A percentile compares a stretch with the other conserved stretches of the same genome.
phyloP scores from a whole-genome alignment of 2,113 vertebrate species.

The Calyptomena viridis region DNA sequence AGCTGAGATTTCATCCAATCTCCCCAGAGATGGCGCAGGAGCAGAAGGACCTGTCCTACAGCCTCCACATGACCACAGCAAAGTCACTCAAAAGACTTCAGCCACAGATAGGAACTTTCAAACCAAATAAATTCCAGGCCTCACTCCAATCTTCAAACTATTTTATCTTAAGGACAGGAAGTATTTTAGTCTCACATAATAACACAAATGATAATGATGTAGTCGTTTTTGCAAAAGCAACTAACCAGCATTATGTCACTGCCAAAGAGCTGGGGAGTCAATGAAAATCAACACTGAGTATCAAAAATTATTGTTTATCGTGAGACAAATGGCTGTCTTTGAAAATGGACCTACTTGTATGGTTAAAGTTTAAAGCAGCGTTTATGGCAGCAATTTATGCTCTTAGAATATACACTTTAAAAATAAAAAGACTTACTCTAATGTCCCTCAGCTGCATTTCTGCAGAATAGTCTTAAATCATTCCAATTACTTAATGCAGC shows the following conservation, averaged over 20 bases:
- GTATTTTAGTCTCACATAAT: constrained; percentile 30
- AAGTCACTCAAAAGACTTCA: not conserved
- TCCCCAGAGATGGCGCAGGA: not conserved
- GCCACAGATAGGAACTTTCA: not conserved
- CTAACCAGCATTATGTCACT: constrained; percentile 35
- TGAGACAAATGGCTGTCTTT: constrained; percentile 37
- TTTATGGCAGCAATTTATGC: constrained; percentile 61
- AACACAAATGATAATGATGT: constrained; percentile 31
- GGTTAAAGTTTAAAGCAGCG: constrained; percentile 56
- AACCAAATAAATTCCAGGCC: not conserved
- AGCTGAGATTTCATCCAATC: not conserved
- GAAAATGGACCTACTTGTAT: constrained; percentile 29
- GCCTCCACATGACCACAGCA: not conserved
- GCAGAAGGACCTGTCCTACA: not conserved
- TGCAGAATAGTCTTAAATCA: constrained; percentile 49
- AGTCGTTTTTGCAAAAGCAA: constrained; percentile 32
- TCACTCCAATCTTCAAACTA: not conserved
- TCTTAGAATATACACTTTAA: constrained; percentile 63
- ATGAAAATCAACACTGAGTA: constrained; percentile 28
- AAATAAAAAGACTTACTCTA: constrained; percentile 59
- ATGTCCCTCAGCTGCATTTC: constrained; percentile 51
- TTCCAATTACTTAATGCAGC: constrained; percentile 63
- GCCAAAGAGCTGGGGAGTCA: constrained; percentile 23
- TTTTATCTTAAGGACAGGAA: constrained; percentile 45
- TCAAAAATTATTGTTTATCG: constrained; percentile 72